Conservation (phyloP, 2,797 vertebrate genomes). For the Enteromius fasciolatus region DNA sequence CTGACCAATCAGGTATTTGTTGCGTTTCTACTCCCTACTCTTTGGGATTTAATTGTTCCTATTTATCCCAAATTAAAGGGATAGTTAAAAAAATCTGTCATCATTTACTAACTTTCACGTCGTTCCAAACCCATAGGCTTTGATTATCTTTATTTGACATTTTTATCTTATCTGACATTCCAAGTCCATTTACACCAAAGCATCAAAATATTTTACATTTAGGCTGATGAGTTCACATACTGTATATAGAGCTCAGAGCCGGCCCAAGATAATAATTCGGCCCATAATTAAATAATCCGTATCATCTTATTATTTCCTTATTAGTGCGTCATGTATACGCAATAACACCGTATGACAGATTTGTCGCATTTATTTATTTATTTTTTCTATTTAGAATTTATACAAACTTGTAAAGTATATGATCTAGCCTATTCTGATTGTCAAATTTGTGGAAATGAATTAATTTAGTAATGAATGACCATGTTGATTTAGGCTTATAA, state of each 20-base stretch:
- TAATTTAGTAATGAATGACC: no score
- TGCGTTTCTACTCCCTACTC: background rate
- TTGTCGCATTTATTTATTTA: no score
- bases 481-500: no score
- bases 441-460: no score
- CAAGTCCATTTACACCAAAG: background rate
- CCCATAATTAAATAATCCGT: no score
- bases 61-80: background rate
- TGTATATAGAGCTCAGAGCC: background rate
- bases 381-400: no score
- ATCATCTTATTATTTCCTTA: no score
- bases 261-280: background rate
- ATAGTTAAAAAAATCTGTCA: background rate
- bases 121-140: background rate
- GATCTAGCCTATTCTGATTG: no score
- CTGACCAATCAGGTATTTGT: conserved; percentile 71
- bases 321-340: no score
- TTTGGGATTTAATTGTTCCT: background rate
- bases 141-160: background rate
- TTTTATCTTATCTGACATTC: background rate
- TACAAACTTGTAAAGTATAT: no score
- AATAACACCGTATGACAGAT: no score
- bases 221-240: background rate
- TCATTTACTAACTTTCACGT: background rate
- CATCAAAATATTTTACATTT: background rate